Conservation (phyloP, 1,140 invertebrate genomes). For the Drosophila pachea region DNA sequence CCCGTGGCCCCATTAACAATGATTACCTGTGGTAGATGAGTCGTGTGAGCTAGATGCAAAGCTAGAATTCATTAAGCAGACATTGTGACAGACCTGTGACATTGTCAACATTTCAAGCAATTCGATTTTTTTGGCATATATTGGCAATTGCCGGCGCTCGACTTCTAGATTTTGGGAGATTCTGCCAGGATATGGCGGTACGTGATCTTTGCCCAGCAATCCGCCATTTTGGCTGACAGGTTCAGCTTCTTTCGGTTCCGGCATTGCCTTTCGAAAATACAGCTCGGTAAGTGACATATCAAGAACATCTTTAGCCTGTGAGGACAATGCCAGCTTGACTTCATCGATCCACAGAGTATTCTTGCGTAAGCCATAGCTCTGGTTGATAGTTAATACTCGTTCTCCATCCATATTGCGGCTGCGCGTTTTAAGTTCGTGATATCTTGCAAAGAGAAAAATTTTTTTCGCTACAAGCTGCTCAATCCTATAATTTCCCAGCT, state of each 20-base stretch:
- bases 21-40: constrained; percentile 63
- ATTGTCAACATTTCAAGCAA: constrained; percentile 23
- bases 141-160: constrained; percentile 44
- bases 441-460: constrained; percentile 51
- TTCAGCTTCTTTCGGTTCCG: too few species aligned
- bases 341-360: neutral
- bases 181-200: constrained; percentile 25
- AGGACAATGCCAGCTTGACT: neutral
- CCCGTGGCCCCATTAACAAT: constrained; percentile 91
- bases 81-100: neutral
- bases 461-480: constrained; percentile 44
- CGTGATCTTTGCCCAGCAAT: constrained; percentile 1
- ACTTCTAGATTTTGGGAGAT: constrained; percentile 16
- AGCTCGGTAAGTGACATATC: neutral
- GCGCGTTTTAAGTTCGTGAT: constrained; percentile 45
- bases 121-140: constrained; percentile 34
- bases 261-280: too few species aligned
- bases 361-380: neutral
- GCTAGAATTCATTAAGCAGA: neutral
- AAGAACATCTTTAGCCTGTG: neutral
- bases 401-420: constrained; percentile 43
- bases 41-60: neutral
- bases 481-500: constrained; percentile 34
- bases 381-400: constrained; percentile 50
- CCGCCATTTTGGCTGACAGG: neutral